Base-by-base conservation (phyloP, 2,888 invertebrate genomes). In the Scotopteryx bipunctaria region DNA sequence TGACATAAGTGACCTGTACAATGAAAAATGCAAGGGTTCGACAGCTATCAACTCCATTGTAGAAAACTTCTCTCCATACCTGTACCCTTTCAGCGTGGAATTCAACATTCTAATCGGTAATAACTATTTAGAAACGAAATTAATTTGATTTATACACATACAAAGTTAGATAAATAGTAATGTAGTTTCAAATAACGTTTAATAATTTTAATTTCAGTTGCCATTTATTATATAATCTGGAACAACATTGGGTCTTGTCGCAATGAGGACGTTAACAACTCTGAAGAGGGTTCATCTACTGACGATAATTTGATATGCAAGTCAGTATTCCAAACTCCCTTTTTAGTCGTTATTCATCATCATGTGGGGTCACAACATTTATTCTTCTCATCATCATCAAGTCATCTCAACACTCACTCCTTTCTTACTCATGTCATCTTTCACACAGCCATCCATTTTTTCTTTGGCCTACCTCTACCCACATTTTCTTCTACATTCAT, bases 21-120 rank as follows among this genome's bases (percentile, higher is more conserved):
- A 88, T 42, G 76, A 82, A 44, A 75, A 88, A 19, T 93, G 93
- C 66, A 76, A 83, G 15, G 86, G 85, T 0, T 84, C 91, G 0
- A 73, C 69, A 1, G 86, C 91, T 6, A 71, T 93, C 41, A 85
- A 76, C 40, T 69, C 83, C 1, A 91, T 93, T 41, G 88, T 91
- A 57, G 89, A 91, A 67, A 91, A 92, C 69, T 93, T 94, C 67
- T 94, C 95, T 0, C 95, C 95, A 0, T 96, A 95, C 73, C 83
- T 96, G 9, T 96, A 94, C 68, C 96, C 96, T 0, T 96, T 96
- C 76, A 94, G 94, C 58, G 94, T 96, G 17, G 94, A 96, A 78
- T 96, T 94, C 81, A 95, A 94, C 78, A 94, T 96, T 69, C 92
- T 96, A 52, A 93, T 95, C 46, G 94, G 94, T 94, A 83, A 58